Base-by-base conservation (phyloP, 2,888 invertebrate genomes). In the Sphinx pinastri region DNA sequence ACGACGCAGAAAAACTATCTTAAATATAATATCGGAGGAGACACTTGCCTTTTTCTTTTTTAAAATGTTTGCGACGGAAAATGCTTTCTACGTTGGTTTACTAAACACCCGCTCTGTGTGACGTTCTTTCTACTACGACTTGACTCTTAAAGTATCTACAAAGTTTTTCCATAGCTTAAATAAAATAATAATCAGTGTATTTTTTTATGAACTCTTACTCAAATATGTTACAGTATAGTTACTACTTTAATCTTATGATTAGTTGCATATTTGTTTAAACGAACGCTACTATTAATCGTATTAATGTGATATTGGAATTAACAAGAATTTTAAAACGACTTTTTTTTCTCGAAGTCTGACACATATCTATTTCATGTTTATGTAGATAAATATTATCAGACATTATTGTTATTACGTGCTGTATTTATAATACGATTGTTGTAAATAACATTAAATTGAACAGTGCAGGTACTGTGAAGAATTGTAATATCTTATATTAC, bases 351-450 rank as follows among this genome's bases (percentile, higher is more conserved):
- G 49, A 70, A 45, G 58, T 67, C 49, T 88, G 82, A 90, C 88
- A 93, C 93, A 93, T 93, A 93, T 93, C 93, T 92, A 89, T 88
- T 88, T 85, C 86, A 84, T 87, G 84, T 86, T 87, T 87, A 82
- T 86, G 85, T 88, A 88, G 83, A 85, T 88, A 88, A 79, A 68
- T 72, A 84, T 85, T 87, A 88, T 84, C 78, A 78, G 78, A 74
- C 80, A 79, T 79, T 80, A 82, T 78, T 81, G 81, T 84, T 83
- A 83, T 79, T 87, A 84, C 78, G 82, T 88, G 85, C 82, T 85
- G 85, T 83, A 85, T 80, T 80, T 86, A 85, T 83, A 77, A 82
- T 84, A 82, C 78, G 80, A 81, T 69, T 77, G 75, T 80, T 91
- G 89, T 90, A 89, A 81, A 88, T 88, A 87, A 81, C 74, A 71